phyloP scores from a whole-genome alignment of 2,113 vertebrate species.

The Oryzias melastigma region DNA sequence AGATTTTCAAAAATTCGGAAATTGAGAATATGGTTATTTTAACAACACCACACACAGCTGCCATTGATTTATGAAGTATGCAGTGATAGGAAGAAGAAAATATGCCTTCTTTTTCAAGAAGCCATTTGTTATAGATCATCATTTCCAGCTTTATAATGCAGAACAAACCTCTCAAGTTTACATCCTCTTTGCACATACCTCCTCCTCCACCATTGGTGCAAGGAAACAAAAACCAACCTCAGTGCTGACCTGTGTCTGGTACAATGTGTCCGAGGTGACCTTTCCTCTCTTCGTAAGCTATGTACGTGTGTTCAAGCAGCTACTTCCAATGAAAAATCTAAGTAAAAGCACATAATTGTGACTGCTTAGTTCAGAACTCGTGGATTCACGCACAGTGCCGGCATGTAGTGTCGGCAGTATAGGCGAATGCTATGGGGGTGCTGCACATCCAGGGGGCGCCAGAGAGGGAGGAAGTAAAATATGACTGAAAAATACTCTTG shows the following conservation, averaged over 20 bases:
- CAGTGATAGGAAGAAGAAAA: background rate
- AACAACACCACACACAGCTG: background rate
- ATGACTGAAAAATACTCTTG: no score
- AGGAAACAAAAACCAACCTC: constrained; percentile 15
- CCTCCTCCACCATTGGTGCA: constrained; percentile 15
- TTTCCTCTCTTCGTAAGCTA: constrained; percentile 15
- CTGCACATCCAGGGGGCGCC: no score
- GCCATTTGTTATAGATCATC: background rate
- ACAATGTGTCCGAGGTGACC: constrained; percentile 35
- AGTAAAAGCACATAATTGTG: no score
- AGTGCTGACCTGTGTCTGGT: constrained; percentile 32
- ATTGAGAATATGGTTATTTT: no score
- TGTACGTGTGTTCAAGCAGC: no score
- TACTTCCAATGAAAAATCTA: no score
- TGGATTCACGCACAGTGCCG: no score
- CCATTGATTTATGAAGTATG: background rate
- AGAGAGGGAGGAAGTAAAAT: no score
- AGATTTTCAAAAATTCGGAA: background rate
- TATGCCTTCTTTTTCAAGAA: background rate
- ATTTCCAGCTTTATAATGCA: constrained; percentile 15
- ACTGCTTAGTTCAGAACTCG: no score
- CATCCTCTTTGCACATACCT: constrained; percentile 27
- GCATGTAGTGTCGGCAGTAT: no score
- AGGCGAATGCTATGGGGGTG: no score
- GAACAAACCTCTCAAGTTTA: constrained; percentile 14